Evolutionary conservation across 2,113 vertebrate species (phyloP).

Genomic region (Neolamprologus modestus): DNA sequence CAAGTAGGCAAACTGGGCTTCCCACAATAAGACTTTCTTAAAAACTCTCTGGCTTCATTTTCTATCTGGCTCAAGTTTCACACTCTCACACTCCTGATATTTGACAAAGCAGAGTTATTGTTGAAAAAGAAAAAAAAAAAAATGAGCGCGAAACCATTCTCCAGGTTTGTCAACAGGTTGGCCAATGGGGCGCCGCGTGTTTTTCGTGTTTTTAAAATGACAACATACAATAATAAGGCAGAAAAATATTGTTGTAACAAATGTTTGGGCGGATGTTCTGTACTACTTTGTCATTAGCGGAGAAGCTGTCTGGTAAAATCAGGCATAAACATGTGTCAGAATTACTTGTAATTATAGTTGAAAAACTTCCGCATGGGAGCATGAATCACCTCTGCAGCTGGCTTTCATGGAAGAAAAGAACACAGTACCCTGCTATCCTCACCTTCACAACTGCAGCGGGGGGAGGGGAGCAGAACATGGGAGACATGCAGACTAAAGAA

Average conservation of each 20-base stretch:
- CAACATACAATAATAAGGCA: constrained; percentile 51
- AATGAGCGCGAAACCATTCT: neutral
- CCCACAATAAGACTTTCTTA: neutral
- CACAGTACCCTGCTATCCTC: constrained; percentile 54
- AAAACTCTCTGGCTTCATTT: neutral
- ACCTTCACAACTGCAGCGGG: constrained; percentile 40
- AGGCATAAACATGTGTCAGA: constrained; percentile 73
- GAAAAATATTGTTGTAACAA: constrained; percentile 61
- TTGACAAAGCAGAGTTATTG: neutral
- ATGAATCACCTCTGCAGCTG: constrained; percentile 71
- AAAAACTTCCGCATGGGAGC: constrained; percentile 67
- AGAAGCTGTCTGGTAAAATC: constrained; percentile 63
- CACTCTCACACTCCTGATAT: neutral
- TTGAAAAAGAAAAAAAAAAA: neutral
- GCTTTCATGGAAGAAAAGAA: constrained; percentile 51
- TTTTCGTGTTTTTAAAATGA: constrained; percentile 48
- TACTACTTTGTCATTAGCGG: constrained; percentile 71
- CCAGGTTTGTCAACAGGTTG: constrained; percentile 8
- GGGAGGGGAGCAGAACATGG: constrained; percentile 2
- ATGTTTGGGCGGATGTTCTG: constrained; percentile 69
- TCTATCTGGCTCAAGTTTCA: neutral
- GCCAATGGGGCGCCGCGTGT: neutral
- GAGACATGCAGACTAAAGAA: constrained; percentile 8
- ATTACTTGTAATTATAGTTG: constrained; percentile 75
- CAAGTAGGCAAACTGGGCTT: constrained; percentile 8